A percentile compares a stretch with the other conserved stretches of the same genome.
phyloP scores from a whole-genome alignment of 2,888 invertebrate species.

The Acanthoscelides obtectus region DNA sequence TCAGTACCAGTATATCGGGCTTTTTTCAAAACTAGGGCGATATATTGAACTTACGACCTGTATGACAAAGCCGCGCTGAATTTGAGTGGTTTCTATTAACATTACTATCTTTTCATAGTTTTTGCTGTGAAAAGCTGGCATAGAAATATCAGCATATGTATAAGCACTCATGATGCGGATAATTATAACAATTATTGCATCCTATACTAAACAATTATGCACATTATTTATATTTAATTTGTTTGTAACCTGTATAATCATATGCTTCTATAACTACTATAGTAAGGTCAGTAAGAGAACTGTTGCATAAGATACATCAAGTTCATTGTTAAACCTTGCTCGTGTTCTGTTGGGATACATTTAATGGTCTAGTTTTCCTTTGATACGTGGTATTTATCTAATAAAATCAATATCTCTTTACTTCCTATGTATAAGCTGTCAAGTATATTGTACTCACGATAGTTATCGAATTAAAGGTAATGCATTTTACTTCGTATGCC shows the following conservation, averaged over 20 bases:
- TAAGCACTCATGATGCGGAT: not conserved
- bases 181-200: not conserved
- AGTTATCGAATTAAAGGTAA: no score
- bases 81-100: no score
- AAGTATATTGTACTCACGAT: no score
- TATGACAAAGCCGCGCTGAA: no score
- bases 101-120: no score
- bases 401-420: not conserved
- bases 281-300: not conserved
- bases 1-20: no score
- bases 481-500: no score
- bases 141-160: no score
- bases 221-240: not conserved
- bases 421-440: no score
- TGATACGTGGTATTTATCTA: not conserved
- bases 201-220: not conserved
- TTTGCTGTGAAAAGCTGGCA: no score
- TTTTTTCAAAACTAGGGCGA: no score
- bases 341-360: not conserved
- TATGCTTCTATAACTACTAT: not conserved
- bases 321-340: not conserved
- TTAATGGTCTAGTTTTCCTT: not conserved
- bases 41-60: no score
- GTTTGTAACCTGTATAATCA: not conserved
- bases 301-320: not conserved